Evolutionary conservation across 2,797 vertebrate genomes (phyloP).

Genomic region (Danio tinwini): DNA sequence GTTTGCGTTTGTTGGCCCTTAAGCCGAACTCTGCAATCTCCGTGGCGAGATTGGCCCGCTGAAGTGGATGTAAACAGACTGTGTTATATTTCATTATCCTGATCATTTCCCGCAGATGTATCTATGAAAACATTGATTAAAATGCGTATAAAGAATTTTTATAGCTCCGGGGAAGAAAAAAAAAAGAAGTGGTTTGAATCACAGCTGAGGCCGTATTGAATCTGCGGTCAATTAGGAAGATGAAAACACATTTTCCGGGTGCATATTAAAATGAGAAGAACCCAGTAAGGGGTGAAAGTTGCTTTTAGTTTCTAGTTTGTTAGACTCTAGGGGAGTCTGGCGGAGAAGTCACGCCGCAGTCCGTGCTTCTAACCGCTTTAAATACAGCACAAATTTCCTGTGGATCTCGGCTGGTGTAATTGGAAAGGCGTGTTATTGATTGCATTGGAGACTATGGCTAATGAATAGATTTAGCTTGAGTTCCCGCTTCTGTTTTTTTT

Average conservation of each 20-base stretch:
- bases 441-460: constrained; percentile 59
- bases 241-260: constrained; percentile 40
- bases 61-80: constrained; percentile 31
- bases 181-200: constrained; percentile 31
- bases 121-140: constrained; percentile 50
- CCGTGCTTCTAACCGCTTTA: constrained; percentile 58
- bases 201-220: constrained; percentile 41
- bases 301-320: constrained; percentile 23
- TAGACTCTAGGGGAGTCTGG: constrained; percentile 40
- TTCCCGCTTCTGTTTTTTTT: constrained; percentile 41
- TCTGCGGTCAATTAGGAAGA: constrained; percentile 43
- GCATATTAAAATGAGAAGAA: constrained; percentile 26
- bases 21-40: constrained; percentile 7
- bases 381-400: constrained; percentile 57
- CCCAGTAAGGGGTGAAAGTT: constrained; percentile 23
- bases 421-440: constrained; percentile 66
- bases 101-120: constrained; percentile 40
- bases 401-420: constrained; percentile 49
- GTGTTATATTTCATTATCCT: constrained; percentile 44
- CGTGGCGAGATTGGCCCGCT: neutral
- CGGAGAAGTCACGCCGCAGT: constrained; percentile 42
- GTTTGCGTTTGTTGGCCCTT: constrained; percentile 12
- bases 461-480: constrained; percentile 56
- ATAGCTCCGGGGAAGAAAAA: constrained; percentile 19
- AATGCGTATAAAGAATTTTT: constrained; percentile 7